These are phyloP conservation scores for Cecidostiba fungosa DNA, from an alignment of 2,888 invertebrate species.

Conservation along the genomic window DNA sequence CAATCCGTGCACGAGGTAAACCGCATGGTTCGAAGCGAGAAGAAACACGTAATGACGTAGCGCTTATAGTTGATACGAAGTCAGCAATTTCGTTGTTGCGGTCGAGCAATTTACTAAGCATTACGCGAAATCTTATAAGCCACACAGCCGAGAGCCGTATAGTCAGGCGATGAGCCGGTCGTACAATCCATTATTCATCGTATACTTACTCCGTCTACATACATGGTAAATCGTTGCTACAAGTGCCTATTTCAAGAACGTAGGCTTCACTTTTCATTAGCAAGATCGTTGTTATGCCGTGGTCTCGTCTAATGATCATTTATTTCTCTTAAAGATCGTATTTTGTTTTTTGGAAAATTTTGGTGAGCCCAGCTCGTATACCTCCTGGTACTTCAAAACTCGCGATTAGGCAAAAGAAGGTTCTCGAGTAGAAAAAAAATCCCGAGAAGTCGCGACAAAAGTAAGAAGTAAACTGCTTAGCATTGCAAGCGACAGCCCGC, in stretches of 20 bases:
- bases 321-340: not conserved
- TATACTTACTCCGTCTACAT: constrained; percentile 71
- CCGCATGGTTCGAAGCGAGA: constrained; percentile 56
- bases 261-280: constrained; percentile 50
- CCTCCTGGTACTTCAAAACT: not conserved
- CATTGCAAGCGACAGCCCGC: not conserved
- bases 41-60: constrained; percentile 75
- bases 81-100: constrained; percentile 76
- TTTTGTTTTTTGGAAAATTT: not conserved
- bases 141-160: constrained; percentile 59
- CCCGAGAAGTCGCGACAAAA: not conserved
- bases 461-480: not conserved
- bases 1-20: constrained; percentile 17
- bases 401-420: too few relatives aligned
- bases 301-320: constrained; percentile 5
- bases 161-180: constrained; percentile 72
- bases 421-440: too few relatives aligned
- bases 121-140: constrained; percentile 75
- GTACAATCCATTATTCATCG: constrained; percentile 79
- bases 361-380: not conserved
- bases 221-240: constrained; percentile 45
- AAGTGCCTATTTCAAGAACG: constrained; percentile 10
- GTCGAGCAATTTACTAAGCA: constrained; percentile 77
- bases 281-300: constrained; percentile 45
- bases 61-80: constrained; percentile 70